Percentiles rank a stretch among this genome's conserved stretches.
phyloP scores from a whole-genome alignment of 2,113 vertebrate genomes.

The Chloroceryle aenea region DNA sequence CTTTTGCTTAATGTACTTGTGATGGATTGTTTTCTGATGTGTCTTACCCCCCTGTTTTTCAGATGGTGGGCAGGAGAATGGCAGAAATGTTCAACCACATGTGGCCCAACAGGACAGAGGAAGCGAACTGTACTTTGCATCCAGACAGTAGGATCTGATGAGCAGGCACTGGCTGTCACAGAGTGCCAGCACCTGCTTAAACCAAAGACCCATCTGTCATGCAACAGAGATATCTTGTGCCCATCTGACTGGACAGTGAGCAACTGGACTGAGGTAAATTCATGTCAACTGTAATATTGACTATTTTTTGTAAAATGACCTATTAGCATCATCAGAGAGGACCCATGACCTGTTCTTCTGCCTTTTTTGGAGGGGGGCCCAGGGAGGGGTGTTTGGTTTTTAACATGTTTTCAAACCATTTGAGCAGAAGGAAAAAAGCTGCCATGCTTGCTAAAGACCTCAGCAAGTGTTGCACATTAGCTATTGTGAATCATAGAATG shows the following conservation, averaged over 20 bases:
- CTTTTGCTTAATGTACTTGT: neutral
- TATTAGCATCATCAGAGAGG: neutral
- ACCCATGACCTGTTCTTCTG: neutral
- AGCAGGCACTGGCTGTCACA: slow-evolving; percentile 84
- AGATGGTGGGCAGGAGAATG: slow-evolving; percentile 98
- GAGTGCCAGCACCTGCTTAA: slow-evolving; percentile 91
- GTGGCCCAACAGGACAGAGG: slow-evolving; percentile 86
- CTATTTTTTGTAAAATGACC: neutral
- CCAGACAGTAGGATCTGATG: slow-evolving; percentile 87
- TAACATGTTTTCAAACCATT: neutral
- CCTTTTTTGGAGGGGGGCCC: neutral
- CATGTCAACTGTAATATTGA: neutral
- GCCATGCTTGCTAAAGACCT: neutral
- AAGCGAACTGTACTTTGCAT: slow-evolving; percentile 93
- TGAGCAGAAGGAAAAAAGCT: neutral
- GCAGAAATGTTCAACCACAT: slow-evolving; percentile 90
- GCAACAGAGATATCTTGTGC: slow-evolving; percentile 91
- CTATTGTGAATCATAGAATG: neutral
- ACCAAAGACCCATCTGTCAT: slow-evolving; percentile 87
- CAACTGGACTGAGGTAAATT: slow-evolving; percentile 89
- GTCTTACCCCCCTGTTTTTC: neutral
- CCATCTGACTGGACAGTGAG: slow-evolving; percentile 91
- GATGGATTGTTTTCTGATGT: neutral
- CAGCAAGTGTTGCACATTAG: neutral
- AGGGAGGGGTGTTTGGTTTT: neutral